Evolutionary conservation across 2,113 vertebrate genomes (phyloP), one percentile per base, ranked within the genome.

Genomic region (Leptocoma aspasia): DNA sequence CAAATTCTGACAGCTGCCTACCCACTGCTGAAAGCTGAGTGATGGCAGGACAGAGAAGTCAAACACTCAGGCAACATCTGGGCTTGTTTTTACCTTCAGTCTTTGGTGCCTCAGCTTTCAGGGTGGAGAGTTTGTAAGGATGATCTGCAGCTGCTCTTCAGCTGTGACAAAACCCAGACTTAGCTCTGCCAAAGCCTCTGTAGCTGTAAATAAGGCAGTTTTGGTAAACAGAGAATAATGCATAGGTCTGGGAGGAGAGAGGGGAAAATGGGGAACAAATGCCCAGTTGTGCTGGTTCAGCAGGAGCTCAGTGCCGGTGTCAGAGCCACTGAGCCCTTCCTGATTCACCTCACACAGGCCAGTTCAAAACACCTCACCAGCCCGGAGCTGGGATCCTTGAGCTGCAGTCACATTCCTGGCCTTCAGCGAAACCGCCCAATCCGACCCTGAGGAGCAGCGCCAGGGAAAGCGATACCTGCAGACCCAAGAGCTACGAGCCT

Each of bases 61-160:
- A 86, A 87, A 78, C 11, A 75, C 11, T 30, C 31, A 70, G 68
- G 50, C 59, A 88, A 49, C 30, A 56, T 47, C 56, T 82, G 83
- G 71, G 56, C 39, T 90, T 60, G 18, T 41, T 87, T 93, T 72
- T 27, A 68, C n/a, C 65, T 63, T 79, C 31, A 49, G 41, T 52
- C 60, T 84, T 82, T 20, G 15, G 28, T 61, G 50, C 64, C 61
- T 92, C 41, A 37, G 69, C 72, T 88, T 89, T 61, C 86, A 75
- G 60, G 4, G 14, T 41, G 35, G 10, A 54, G 52, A 52, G 39
- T 52, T 64, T 6, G 4, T 45, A 94, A 71, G 39, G 33, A 45
- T 3, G 6, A n/a, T 68, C 31, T 85, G 52, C 1, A 6, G 39
- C 71, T 60, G 39, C 45, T 63, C 59, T 82, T 64, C 79, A 76